phyloP scores from a whole-genome alignment of 1,140 invertebrate species.

The Amyelois transitella region DNA sequence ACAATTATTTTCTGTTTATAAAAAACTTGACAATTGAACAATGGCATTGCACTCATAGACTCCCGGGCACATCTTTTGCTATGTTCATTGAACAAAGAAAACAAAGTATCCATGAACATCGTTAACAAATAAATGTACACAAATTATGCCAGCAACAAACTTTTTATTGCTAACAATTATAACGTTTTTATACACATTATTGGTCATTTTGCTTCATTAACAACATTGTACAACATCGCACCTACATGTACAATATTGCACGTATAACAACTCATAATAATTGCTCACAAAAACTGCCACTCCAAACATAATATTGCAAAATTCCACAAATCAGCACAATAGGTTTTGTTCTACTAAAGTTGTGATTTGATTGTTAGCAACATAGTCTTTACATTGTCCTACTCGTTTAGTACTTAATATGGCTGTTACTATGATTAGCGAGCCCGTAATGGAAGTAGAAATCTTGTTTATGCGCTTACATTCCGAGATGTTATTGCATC shows the following conservation, averaged over 20 bases:
- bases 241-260: slow-evolving; percentile 10
- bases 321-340: slow-evolving; percentile 51
- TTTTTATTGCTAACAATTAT: background rate
- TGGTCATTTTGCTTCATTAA: slow-evolving; percentile 29
- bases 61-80: too few relatives aligned
- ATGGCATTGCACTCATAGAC: too few relatives aligned
- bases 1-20: too few relatives aligned
- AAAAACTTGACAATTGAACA: too few relatives aligned
- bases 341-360: slow-evolving; percentile 15
- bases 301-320: slow-evolving; percentile 62
- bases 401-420: background rate
- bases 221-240: slow-evolving; percentile 37
- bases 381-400: slow-evolving; percentile 26
- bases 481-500: background rate
- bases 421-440: background rate
- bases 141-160: background rate
- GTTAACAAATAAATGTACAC: background rate
- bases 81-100: background rate
- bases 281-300: slow-evolving; percentile 55
- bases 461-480: background rate
- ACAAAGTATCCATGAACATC: background rate
- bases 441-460: background rate
- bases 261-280: slow-evolving; percentile 33
- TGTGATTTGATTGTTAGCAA: slow-evolving; percentile 47
- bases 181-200: slow-evolving; percentile 2